Evolutionary conservation across 2,888 invertebrate species (phyloP).

Genomic region (Blastobasis adustella): DNA sequence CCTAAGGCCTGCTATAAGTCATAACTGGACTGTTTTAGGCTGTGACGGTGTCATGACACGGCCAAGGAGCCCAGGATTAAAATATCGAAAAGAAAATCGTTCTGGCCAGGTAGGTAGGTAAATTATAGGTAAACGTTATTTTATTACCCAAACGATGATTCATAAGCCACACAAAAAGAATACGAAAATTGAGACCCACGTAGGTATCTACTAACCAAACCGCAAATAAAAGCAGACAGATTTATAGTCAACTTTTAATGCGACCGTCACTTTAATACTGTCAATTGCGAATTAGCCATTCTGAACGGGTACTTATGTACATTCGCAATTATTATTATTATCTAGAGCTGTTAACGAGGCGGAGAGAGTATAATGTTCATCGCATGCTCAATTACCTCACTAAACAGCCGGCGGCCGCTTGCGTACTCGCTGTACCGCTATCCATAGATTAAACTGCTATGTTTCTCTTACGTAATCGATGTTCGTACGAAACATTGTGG

Average conservation of each 20-base stretch:
- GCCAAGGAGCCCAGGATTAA: too few species aligned
- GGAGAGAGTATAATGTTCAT: constrained; percentile 21
- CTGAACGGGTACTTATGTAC: background rate
- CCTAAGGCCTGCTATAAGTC: too few species aligned
- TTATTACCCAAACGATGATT: too few species aligned
- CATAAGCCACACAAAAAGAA: too few species aligned
- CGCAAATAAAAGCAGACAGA: background rate
- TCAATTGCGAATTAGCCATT: constrained; percentile 3
- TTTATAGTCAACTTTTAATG: background rate
- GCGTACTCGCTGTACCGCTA: constrained; percentile 9
- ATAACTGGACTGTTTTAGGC: too few species aligned
- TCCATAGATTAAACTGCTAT: constrained; percentile 1
- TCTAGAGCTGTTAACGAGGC: constrained; percentile 18
- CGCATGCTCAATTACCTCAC: constrained; percentile 36
- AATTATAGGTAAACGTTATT: too few species aligned
- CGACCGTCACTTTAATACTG: too few species aligned
- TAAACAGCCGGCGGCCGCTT: constrained; percentile 23
- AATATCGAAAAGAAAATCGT: too few species aligned
- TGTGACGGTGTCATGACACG: too few species aligned
- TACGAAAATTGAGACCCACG: too few species aligned
- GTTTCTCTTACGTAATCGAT: background rate
- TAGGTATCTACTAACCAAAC: background rate
- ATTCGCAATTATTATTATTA: constrained; percentile 8
- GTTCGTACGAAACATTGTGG: too few species aligned
- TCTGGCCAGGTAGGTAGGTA: too few species aligned